Evolutionary conservation across 2,113 vertebrate genomes (phyloP), one percentile per base, ranked within the genome.

Genomic region (Jacana jacana): DNA sequence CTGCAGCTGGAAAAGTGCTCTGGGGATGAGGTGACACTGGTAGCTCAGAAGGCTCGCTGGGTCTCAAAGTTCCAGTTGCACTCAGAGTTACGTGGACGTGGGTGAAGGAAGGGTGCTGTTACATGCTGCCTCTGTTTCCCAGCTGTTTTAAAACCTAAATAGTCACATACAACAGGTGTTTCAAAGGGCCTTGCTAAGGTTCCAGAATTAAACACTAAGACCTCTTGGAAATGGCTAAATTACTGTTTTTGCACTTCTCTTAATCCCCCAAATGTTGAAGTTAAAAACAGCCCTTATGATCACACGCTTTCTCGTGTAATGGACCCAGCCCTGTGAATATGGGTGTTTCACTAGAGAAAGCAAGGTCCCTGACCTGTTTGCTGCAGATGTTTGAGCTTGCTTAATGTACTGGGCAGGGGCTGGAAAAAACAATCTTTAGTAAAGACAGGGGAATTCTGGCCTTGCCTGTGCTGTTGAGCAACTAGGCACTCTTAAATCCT

Each of bases 371-470:
- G 65, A 54, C 25, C 27, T 42, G 7, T 78, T 91, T 28, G 49
- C 66, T 77, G 58, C 83, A 95, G 64, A 72, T 57, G 17, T 68
- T 79, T 60, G 81, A 79, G 65, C 48, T 90, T 72, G 31, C 42
- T 69, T 75, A 60, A 55, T 77, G 28, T 71, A 8, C 70, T 88
- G 58, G 72, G 81, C 52, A 84, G 77, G 68, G 77, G 24, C 7
- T 83, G 81, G 82, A 81, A 91, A 95, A 92, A 85, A 22, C 12
- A 2, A 33, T 84, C 57, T 79, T 81, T 44, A 75, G 81, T 61
- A 65, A 84, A 94, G 69, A 68, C 42, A 46, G 37, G 68, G 81
- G 42, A 96, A 55, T 95, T 86, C 71, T 93, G 73, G 40, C 35
- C 44, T 76, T 66, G 65, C 18, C 35, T 79, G 33, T 81, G 51